Evolutionary conservation across 2,113 vertebrate genomes (phyloP), one percentile per base, ranked within the genome.

Genomic region (Hypanus sabinus): DNA sequence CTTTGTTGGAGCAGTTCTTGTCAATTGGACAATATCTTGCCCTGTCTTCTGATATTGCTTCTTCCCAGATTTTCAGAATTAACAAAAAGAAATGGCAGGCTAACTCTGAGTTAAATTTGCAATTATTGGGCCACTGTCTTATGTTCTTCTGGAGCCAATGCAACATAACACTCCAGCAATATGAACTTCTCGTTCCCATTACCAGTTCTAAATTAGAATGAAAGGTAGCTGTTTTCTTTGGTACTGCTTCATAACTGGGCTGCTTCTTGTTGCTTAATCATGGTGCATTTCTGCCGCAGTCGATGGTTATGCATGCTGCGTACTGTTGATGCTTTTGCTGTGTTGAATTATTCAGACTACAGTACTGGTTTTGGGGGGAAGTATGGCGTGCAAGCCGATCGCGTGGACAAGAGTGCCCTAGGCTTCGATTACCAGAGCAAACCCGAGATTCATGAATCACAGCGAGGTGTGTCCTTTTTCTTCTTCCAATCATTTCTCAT

Each of bases 371-470:
- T 99, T 7, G 98, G 98, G 0, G 98, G 98, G 6, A 99, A 99
- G 94, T 99, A 97, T 0, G 98, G 98, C 0, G 97, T 99, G 1
- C 98, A 99, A 96, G 97, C 97, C 0, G 98, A 99, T 97, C 98
- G 98, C 1, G 98, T 99, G 96, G 98, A 99, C 97, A 98, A 98
- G 96, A 98, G 98, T 1, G 99, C 98, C 0, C 95, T 99, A 95
- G 98, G 98, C 94, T 99, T 99, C 38, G 98, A 99, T 96, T 99
- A 99, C 96, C 98, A 98, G 96, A 97, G 97, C 38, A 98, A 98
- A 96, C 98, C 98, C 0, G 99, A 99, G 96, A 98, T 97, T 93
- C 98, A 99, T 8, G 98, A 98, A 95, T 99, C 98, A 0, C 98
- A 99, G 97, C 99, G 97, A 98, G 98, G 99, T 99, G 36, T 68